Conservation (phyloP, 2,797 vertebrate species). For the Meda fulgida region DNA sequence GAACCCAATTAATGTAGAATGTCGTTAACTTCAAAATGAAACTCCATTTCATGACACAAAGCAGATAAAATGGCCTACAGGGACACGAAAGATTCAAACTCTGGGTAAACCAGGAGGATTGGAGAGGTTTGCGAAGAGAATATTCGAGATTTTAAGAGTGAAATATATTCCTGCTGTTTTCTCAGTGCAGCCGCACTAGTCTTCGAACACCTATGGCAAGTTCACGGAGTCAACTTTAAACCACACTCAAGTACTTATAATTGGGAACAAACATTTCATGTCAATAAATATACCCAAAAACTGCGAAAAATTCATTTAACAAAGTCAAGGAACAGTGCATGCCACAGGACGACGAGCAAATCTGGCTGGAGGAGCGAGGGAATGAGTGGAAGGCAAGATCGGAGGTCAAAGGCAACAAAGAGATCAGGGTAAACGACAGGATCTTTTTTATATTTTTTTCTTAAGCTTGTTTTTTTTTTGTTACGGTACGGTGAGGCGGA, state of each 20-base stretch:
- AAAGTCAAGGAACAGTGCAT: constrained; percentile 83
- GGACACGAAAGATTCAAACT: background rate
- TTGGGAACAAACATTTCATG: constrained; percentile 35
- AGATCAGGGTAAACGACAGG: constrained; percentile 66
- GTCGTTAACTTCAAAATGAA: background rate
- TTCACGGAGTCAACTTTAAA: constrained; percentile 50
- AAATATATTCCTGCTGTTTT: constrained; percentile 25
- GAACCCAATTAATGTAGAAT: background rate
- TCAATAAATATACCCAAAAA: constrained; percentile 59
- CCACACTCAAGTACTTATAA: constrained; percentile 55
- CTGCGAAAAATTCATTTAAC: constrained; percentile 58
- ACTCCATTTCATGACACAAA: background rate
- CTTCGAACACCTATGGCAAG: constrained; percentile 44
- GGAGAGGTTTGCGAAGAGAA: background rate
- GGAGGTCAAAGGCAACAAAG: constrained; percentile 72
- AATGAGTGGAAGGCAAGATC: constrained; percentile 59
- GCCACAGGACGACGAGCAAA: constrained; percentile 84
- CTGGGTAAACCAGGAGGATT: background rate
- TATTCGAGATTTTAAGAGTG: constrained; percentile 4
- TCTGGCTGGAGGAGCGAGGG: constrained; percentile 59
- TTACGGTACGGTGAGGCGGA: constrained; percentile 44
- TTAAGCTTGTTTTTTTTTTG: constrained; percentile 30
- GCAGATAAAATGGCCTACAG: constrained; percentile 18
- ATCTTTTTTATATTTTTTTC: constrained; percentile 33
- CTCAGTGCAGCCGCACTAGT: constrained; percentile 11